Percentiles rank a stretch among this genome's conserved stretches.
Evolutionary conservation across 2,888 invertebrate genomes (phyloP).

Genomic region (Zhuqinia jingwanae): DNA sequence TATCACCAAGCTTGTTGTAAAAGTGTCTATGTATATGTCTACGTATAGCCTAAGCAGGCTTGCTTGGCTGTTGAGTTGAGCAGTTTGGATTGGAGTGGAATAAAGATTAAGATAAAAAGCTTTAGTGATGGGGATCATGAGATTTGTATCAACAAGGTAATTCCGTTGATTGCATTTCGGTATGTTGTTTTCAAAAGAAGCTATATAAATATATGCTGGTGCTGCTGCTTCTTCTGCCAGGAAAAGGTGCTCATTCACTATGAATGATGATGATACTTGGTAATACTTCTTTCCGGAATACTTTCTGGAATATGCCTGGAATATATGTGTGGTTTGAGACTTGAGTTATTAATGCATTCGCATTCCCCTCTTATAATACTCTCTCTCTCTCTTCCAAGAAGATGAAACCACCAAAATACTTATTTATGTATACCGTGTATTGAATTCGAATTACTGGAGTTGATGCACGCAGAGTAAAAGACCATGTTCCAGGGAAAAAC

Average conservation of each 20-base stretch:
- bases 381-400: not conserved
- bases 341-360: no score
- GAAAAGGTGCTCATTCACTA: not conserved
- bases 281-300: not conserved
- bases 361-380: no score
- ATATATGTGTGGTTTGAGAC: no score
- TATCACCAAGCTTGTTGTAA: no score
- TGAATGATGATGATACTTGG: not conserved
- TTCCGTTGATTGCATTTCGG: constrained; percentile 59
- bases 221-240: not conserved
- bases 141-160: constrained; percentile 64
- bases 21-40: no score
- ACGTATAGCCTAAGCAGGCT: no score
- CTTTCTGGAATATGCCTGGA: no score
- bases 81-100: constrained; percentile 14
- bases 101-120: constrained; percentile 58
- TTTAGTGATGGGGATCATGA: constrained; percentile 53
- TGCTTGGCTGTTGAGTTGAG: constrained; percentile 15
- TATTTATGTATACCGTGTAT: constrained; percentile 34
- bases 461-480: no score
- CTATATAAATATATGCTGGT: not conserved
- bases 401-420: constrained; percentile 12
- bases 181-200: constrained; percentile 3
- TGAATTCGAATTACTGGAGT: constrained; percentile 11
- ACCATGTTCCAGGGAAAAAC: no score